These are phyloP conservation scores for Drosophila lacicola DNA, from an alignment of 2,888 invertebrate genomes.

Conservation along the genomic window DNA sequence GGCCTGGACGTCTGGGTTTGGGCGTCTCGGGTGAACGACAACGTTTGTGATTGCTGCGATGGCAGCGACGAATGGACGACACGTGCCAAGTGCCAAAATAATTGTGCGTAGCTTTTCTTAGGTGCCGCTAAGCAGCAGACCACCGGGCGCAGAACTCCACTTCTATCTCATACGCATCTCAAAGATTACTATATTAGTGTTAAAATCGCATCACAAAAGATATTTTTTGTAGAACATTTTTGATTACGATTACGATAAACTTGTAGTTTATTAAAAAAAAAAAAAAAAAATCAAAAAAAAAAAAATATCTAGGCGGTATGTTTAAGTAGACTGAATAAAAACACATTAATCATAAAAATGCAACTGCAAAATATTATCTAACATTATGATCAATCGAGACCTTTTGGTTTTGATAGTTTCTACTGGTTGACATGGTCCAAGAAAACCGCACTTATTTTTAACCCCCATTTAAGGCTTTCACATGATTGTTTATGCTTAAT, in stretches of 20 bases:
- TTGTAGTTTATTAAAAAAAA: conserved; percentile 69
- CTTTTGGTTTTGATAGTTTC: not conserved
- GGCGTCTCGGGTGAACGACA: conserved; percentile 92
- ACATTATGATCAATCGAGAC: no score
- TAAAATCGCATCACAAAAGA: conserved; percentile 67
- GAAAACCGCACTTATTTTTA: not conserved
- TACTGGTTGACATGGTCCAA: not conserved
- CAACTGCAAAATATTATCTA: not conserved
- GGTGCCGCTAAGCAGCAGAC: conserved; percentile 23
- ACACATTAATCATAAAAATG: conserved; percentile 13
- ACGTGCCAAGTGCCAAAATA: conserved; percentile 69
- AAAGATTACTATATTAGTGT: conserved; percentile 49
- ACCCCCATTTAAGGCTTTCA: conserved; percentile 4
- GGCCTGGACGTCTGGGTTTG: conserved; percentile 79
- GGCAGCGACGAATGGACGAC: conserved; percentile 93
- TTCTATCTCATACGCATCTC: conserved; percentile 57
- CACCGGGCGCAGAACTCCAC: conserved; percentile 10
- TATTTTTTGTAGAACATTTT: conserved; percentile 67
- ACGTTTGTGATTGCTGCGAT: conserved; percentile 97
- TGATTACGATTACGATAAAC: conserved; percentile 34
- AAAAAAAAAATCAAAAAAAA: not conserved
- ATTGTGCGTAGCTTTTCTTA: conserved; percentile 71
- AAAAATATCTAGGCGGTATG: conserved; percentile 10
- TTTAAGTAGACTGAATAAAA: conserved; percentile 72
- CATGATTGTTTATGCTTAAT: conserved; percentile 17